These are phyloP conservation scores for Arion vulgaris DNA, from an alignment of 1,140 invertebrate species.

Conservation along the genomic window DNA sequence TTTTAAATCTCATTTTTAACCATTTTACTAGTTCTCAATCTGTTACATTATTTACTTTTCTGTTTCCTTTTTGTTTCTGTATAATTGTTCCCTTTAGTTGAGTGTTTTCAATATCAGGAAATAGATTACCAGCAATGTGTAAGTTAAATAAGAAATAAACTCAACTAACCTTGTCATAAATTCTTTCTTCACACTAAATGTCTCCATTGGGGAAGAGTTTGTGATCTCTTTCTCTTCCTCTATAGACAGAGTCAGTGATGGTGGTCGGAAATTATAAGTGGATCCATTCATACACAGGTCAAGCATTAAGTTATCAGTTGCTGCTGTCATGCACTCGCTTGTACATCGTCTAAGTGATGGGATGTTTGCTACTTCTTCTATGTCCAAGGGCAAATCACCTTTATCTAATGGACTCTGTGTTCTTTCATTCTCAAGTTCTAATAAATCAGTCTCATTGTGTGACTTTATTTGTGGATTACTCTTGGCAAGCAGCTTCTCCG, in stretches of 20 bases:
- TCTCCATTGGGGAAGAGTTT: constrained; percentile 30
- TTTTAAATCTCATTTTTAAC: too few species aligned
- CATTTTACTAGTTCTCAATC: too few species aligned
- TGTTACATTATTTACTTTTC: too few species aligned
- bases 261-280: constrained; percentile 40
- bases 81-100: too few species aligned
- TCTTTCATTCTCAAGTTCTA: background rate
- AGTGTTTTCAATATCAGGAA: background rate
- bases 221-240: constrained; percentile 50
- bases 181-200: constrained; percentile 55
- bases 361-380: constrained; percentile 45
- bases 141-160: background rate
- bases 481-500: constrained; percentile 23
- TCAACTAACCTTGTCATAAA: constrained; percentile 57
- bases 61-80: too few species aligned
- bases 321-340: constrained; percentile 64
- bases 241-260: constrained; percentile 56
- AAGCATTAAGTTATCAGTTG: constrained; percentile 30
- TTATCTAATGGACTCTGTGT: constrained; percentile 18
- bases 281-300: constrained; percentile 50
- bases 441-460: background rate
- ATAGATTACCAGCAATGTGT: background rate
- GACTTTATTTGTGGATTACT: background rate
- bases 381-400: constrained; percentile 33
- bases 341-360: constrained; percentile 58